Evolutionary conservation across 2,113 vertebrate genomes (phyloP).

Genomic region (Saguinus imperator): DNA sequence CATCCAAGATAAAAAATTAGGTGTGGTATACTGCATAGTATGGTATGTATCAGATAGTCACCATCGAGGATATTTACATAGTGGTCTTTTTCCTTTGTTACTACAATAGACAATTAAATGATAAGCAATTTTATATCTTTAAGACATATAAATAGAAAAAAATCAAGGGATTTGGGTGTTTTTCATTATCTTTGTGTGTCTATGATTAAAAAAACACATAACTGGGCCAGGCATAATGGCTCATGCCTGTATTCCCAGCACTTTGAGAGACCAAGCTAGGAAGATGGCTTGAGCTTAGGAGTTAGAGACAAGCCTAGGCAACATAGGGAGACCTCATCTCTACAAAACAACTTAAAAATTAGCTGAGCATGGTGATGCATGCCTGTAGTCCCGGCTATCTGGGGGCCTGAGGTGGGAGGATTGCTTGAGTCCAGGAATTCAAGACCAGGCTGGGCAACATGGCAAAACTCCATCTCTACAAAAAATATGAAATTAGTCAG

Average conservation of each 20-base stretch:
- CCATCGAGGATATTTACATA: accelerated
- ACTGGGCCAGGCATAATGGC: not conserved
- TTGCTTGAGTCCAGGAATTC: not conserved
- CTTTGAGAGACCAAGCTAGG: not conserved
- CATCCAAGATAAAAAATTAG: not conserved
- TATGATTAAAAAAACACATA: not conserved
- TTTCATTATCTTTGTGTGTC: not conserved
- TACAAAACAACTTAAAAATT: not conserved
- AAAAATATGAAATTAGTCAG: not conserved
- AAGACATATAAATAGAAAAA: not conserved
- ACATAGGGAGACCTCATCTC: not conserved
- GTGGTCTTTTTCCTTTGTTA: not conserved
- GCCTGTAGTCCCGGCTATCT: not conserved
- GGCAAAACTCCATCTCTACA: not conserved
- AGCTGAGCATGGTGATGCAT: not conserved
- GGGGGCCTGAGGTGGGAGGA: not conserved
- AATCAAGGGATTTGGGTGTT: not conserved
- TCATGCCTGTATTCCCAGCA: not conserved
- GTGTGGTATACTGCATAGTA: too few species aligned
- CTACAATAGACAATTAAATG: not conserved
- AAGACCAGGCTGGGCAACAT: not conserved
- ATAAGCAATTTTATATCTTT: not conserved
- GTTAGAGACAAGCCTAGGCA: not conserved
- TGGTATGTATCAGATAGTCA: too few species aligned
- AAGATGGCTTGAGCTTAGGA: not conserved